These are phyloP conservation scores for Tylochromis polylepis DNA, from an alignment of 2,113 vertebrate genomes.

Conservation along the genomic window DNA sequence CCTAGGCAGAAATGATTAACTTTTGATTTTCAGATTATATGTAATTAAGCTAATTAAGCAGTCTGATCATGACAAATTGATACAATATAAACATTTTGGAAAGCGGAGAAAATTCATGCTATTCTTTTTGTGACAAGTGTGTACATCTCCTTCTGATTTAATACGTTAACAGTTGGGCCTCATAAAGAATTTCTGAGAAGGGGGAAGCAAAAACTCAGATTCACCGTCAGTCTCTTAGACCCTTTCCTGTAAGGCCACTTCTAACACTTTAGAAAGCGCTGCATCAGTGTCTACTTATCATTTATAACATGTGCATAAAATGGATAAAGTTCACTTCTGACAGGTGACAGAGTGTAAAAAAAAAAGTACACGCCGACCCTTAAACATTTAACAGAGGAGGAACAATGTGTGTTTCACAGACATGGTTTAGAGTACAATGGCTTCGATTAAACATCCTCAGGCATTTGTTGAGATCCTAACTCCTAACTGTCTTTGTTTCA, in stretches of 20 bases:
- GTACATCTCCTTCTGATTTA: slow-evolving; percentile 35
- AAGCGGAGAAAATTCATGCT: neutral
- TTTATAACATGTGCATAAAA: neutral
- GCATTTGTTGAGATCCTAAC: neutral
- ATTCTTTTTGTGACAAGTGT: slow-evolving; percentile 22
- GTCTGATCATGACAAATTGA: slow-evolving; percentile 12
- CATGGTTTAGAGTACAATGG: neutral
- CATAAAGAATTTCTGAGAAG: neutral
- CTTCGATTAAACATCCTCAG: slow-evolving; percentile 12
- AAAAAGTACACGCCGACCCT: neutral
- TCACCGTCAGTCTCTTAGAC: neutral
- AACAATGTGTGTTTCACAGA: neutral
- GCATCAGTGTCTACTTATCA: neutral
- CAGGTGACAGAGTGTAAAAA: neutral
- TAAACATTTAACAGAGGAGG: neutral
- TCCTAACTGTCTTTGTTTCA: neutral
- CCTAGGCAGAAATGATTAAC: neutral
- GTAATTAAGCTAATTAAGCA: slow-evolving; percentile 3
- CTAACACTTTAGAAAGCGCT: neutral
- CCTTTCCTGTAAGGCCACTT: slow-evolving; percentile 34
- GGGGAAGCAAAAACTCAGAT: neutral
- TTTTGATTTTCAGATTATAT: neutral
- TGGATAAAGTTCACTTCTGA: slow-evolving; percentile 5
- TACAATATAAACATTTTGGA: slow-evolving; percentile 17
- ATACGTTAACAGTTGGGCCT: slow-evolving; percentile 17